Evolutionary conservation across 1,140 invertebrate genomes (phyloP), one percentile per base, ranked within the genome.

Genomic region (Brachionus manjavacas): DNA sequence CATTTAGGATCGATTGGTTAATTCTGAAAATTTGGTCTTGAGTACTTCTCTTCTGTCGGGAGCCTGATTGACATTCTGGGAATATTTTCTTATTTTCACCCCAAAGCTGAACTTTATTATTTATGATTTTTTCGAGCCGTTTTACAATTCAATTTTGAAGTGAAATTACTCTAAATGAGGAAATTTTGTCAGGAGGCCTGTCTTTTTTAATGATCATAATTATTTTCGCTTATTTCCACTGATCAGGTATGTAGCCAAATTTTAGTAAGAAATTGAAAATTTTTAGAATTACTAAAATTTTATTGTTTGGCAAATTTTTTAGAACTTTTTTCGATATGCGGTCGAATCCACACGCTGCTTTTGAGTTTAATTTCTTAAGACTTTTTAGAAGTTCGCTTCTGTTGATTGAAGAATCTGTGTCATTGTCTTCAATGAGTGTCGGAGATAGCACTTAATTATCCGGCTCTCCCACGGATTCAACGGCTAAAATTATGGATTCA

Each of bases 1-100:
- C 86, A 7, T 85, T 46, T 0, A 78, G 84, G 1, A 90, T 87
- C 41, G 87, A 80, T 79, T 88, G 87, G 0, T 86, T 86, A 9
- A 91, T 86, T 76, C 87, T 81, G 0, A 86, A 68, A 3, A 89
- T 28, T 84, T 90, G 89, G 79, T 89, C 86, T 0, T 86, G 85
- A 0, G 89, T 90, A 11, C 79, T 86, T 39, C 88, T 87, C 6
- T 79, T 72, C 23, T 31, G 20, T 85, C 87, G 85, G 70, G 91
- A 90, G 2, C 85, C 85, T 23, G 66, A 76, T 85, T 86, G 86
- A 46, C 43, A 55, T n/a, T 31, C 3, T 1, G 76, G 68, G 1
- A 86, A n/a, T 11, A 74, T 20, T 0, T 76, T 28, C 9, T 83
- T 72, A 28, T n/a, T 11, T 80, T 86, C 85, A 3, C 84, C 2